A percentile compares a stretch with the other conserved stretches of the same genome.
These are phyloP conservation scores for Gambelia wislizenii DNA, from an alignment of 2,797 vertebrate species.

Conservation along the genomic window DNA sequence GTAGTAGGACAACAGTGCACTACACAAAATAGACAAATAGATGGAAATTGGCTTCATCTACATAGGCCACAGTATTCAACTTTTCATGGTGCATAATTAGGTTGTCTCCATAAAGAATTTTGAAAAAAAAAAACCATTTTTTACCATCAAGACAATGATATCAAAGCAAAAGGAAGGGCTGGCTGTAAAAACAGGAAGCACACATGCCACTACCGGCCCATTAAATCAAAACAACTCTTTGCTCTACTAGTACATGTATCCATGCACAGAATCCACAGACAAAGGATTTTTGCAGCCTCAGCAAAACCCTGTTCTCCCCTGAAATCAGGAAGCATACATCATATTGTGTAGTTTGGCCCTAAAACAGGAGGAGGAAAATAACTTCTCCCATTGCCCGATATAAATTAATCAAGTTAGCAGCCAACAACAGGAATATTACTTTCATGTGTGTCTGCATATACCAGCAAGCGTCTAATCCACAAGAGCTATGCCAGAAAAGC, in stretches of 20 bases:
- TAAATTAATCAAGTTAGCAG: constrained; percentile 14
- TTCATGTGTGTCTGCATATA: constrained; percentile 3
- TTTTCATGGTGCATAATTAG: neutral
- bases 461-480: constrained; percentile 8
- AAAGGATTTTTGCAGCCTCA: neutral
- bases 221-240: neutral
- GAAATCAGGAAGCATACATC: neutral
- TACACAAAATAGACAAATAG: neutral
- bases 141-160: neutral
- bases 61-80: neutral
- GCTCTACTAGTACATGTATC: neutral
- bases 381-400: neutral
- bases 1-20: neutral
- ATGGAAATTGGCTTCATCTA: neutral
- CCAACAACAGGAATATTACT: constrained; percentile 1
- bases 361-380: neutral
- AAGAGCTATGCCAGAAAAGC: constrained; percentile 12
- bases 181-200: neutral
- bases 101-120: neutral
- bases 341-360: neutral
- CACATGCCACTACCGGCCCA: too few relatives aligned
- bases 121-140: too few relatives aligned
- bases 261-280: neutral
- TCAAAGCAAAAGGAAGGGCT: neutral
- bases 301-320: neutral